Evolutionary conservation across 2,797 vertebrate genomes (phyloP).

Genomic region (Myotis planiceps): DNA sequence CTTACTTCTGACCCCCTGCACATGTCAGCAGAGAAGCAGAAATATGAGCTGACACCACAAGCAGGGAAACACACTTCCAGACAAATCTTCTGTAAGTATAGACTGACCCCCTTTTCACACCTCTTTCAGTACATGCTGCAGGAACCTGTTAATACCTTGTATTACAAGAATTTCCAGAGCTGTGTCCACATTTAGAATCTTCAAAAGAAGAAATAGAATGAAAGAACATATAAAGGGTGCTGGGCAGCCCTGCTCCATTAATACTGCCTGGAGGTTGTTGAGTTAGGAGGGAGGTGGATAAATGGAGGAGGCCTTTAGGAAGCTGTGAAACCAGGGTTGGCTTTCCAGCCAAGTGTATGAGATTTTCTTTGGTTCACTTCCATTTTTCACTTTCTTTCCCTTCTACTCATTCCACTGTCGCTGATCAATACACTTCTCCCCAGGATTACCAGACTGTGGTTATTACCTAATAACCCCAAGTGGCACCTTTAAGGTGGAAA

Average conservation of each 20-base stretch:
- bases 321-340: neutral
- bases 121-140: neutral
- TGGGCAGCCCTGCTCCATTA: too few relatives aligned
- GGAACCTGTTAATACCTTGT: constrained; percentile 29
- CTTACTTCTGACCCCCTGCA: neutral
- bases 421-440: neutral
- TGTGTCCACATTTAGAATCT: neutral
- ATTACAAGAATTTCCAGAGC: constrained; percentile 13
- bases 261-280: neutral
- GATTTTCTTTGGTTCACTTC: neutral
- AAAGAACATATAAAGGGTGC: neutral
- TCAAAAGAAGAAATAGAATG: neutral
- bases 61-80: neutral
- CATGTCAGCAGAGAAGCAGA: neutral
- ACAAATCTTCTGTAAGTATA: neutral
- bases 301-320: neutral
- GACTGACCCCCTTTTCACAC: neutral
- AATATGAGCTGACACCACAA: neutral
- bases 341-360: neutral
- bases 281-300: neutral
- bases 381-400: neutral
- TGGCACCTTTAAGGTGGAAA: neutral
- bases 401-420: neutral
- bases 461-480: too few relatives aligned
- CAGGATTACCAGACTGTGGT: neutral